Conservation (phyloP, 1,140 invertebrate species). For the Drosophila punjabiensis region DNA sequence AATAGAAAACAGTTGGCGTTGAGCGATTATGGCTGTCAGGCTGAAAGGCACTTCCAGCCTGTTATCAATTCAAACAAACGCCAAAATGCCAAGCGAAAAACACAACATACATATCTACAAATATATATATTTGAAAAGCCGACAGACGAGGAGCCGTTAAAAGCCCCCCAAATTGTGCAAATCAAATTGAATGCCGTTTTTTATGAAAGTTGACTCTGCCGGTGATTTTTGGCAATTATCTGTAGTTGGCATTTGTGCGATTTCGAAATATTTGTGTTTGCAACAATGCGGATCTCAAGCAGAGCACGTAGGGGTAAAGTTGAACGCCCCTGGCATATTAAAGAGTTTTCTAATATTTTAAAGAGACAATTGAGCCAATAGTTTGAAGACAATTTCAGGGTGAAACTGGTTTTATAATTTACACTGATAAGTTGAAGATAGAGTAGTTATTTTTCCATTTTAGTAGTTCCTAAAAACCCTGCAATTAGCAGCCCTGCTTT, state of each 20-base stretch:
- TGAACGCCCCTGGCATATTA: conserved; percentile 61
- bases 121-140: conserved; percentile 27
- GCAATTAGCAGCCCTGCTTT: not conserved
- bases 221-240: conserved; percentile 64
- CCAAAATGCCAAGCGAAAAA: conserved; percentile 41
- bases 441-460: not conserved
- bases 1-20: conserved; percentile 40
- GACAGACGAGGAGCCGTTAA: conserved; percentile 22
- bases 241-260: conserved; percentile 61
- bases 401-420: not conserved
- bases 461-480: not conserved
- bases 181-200: conserved; percentile 68
- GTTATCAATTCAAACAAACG: conserved; percentile 60
- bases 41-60: conserved; percentile 64
- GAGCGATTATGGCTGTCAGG: conserved; percentile 78
- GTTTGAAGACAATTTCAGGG: not conserved
- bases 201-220: conserved; percentile 74
- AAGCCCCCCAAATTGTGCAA: conserved; percentile 60
- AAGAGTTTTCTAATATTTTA: conserved; percentile 68
- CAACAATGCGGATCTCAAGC: conserved; percentile 54
- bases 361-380: conserved; percentile 6
- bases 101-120: not conserved
- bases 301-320: conserved; percentile 58
- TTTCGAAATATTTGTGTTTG: conserved; percentile 66
- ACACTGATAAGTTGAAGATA: not conserved